These are phyloP conservation scores for Gymnarchus niloticus DNA, from an alignment of 2,113 vertebrate species.

Conservation along the genomic window DNA sequence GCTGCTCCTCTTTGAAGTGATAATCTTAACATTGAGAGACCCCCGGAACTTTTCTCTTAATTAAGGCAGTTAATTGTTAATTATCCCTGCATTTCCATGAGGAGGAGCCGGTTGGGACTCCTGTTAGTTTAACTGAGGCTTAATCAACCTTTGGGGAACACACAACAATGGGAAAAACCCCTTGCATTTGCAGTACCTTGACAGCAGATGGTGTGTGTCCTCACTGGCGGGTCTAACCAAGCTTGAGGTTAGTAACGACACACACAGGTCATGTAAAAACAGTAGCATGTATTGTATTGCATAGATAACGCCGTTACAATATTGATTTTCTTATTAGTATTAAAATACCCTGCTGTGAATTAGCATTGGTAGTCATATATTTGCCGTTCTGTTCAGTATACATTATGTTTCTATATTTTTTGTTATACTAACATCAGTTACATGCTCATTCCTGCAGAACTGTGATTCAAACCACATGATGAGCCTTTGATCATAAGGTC, in stretches of 20 bases:
- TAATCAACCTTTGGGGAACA: constrained; percentile 50
- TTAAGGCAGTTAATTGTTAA: constrained; percentile 64
- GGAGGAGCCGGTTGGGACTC: constrained; percentile 53
- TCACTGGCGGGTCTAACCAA: background rate
- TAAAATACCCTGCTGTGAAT: constrained; percentile 1
- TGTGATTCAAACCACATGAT: background rate
- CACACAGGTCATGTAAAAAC: background rate
- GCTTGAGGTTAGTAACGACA: background rate
- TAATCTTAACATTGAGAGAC: constrained; percentile 64
- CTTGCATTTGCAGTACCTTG: constrained; percentile 17
- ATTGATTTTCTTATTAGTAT: background rate
- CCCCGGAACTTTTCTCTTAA: constrained; percentile 58
- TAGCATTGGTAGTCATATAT: background rate
- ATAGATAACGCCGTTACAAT: background rate
- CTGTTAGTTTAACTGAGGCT: constrained; percentile 56
- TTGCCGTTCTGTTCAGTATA: no score
- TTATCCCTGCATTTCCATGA: constrained; percentile 59
- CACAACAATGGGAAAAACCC: background rate
- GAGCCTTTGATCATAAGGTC: background rate
- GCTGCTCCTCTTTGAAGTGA: constrained; percentile 67
- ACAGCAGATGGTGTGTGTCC: background rate
- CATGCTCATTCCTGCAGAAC: background rate
- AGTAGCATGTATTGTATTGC: background rate
- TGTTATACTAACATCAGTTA: background rate
- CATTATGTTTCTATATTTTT: background rate